Base-by-base conservation (phyloP, 2,113 vertebrate genomes). In the Colaptes auratus region DNA sequence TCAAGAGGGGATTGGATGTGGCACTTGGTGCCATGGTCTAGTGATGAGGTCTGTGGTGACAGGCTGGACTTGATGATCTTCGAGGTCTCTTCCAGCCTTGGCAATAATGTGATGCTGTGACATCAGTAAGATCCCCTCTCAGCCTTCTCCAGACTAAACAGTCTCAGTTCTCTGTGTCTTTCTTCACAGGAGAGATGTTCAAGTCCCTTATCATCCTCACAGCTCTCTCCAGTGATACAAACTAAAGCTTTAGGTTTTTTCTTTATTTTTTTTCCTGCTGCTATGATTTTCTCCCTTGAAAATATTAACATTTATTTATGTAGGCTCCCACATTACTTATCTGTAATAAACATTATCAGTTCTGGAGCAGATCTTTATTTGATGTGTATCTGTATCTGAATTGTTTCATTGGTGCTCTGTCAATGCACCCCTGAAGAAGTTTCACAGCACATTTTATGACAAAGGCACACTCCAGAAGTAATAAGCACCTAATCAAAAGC, bases 401-500 rank as follows among this genome's bases (percentile, higher is more conserved):
- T 53, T 69, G 7, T 80, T 95, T 91, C 64, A 52, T 12, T 64
- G 66, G 8, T 79, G 23, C 10, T 72, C 12, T 75, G 17, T 75
- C 63, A 92, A n/a, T 55, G 21, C 78, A 81, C 17, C 42, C 10
- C 23, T 60, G 53, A 17, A 86, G 53, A 96, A 90, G n/a, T 74
- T 81, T 76, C 24, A 86, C 30, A 78, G 6, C 56, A 46, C 11
- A 90, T 90, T 93, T 93, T 79, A 78, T 94, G 74, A 55, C 56
- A 74, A 86, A 12, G 58, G 15, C 7, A 92, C 3, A 15, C 9
- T 71, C 10, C 10, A 86, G 71, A 86, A 92, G 63, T 48, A 95
- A 83, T 77, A 96, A 81, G 13, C 24, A 71, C 20, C 31, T 90
- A 48, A 95, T 71, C 73, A 90, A 82, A 94, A 88, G 14, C 53